Evolutionary conservation across 2,888 invertebrate species (phyloP), one percentile per base, ranked within the genome.

Genomic region (Drosophila multiciliata): DNA sequence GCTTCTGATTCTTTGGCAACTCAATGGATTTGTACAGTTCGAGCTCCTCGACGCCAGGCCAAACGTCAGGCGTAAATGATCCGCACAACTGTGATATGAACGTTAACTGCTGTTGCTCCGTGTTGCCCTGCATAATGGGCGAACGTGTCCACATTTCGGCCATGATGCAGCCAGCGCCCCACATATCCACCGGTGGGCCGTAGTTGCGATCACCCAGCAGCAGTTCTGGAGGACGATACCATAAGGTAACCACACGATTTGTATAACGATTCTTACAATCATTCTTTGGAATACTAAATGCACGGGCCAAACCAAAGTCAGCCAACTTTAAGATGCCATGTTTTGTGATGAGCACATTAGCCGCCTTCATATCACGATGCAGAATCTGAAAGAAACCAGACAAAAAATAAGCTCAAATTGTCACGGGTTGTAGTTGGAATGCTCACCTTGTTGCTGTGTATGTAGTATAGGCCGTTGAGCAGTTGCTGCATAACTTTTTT

Each of bases 121-220:
- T 98, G 58, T 97, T 97, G 23, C 99, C 99, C 93, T 97, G 97
- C 97, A 98, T 98, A 71, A 98, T 98, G 0, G 98, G 99, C 6
- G 96, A 96, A 23, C 97, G 94, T 0, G 99, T 99, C 99, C 99
- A 99, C 98, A 99, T 98, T 94, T 99, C 99, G 0, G 99, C 99
- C 99, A 99, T 99, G 75, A 99, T 99, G 92, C 99, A 99, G 0
- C 99, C 99, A 0, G 98, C 99, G 1, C 97, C 97, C 97, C 97
- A 97, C 94, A 99, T 95, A 94, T 99, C 99, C 17, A 99, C 98
- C 0, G 99, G 97, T 1, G 99, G 98, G 0, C 98, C 98, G 91
- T 99, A 99, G 93, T 99, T 98, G 17, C 99, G 94, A 89, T 98
- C 97, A 40, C 98, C 96, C 7, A 92, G 83, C 57, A 92, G 66